Evolutionary conservation across 1,140 invertebrate species (phyloP).

Genomic region (Aphelinus certus): DNA sequence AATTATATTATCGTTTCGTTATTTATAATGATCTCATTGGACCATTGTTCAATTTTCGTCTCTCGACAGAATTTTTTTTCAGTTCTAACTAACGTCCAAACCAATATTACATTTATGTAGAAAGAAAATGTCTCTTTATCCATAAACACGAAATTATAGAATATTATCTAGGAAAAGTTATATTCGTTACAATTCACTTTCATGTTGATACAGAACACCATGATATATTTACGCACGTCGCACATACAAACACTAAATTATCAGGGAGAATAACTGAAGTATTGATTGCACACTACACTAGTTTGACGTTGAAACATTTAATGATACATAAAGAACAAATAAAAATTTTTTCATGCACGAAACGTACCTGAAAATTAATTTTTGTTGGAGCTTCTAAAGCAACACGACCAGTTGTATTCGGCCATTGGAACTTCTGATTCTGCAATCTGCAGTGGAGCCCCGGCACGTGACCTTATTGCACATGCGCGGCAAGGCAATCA

Average conservation of each 20-base stretch:
- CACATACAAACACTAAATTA: not conserved
- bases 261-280: not conserved
- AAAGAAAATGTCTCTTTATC: no score
- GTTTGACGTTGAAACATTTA: not conserved
- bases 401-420: conserved; percentile 13
- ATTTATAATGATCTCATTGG: not conserved
- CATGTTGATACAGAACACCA: no score
- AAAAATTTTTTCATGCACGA: not conserved
- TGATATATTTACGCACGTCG: no score
- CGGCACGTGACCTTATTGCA: conserved; percentile 32
- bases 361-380: conserved; percentile 21
- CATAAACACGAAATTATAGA: no score
- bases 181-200: no score
- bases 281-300: not conserved
- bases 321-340: no score
- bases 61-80: no score
- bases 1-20: not conserved
- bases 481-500: conserved; percentile 29
- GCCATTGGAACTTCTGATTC: conserved; percentile 25
- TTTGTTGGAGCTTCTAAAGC: conserved; percentile 9
- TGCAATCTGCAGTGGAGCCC: conserved; percentile 13
- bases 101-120: no score
- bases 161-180: no score
- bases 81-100: no score
- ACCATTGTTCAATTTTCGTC: not conserved